These are phyloP conservation scores for Megaceryle maxima DNA, from an alignment of 2,113 vertebrate species.

Conservation along the genomic window DNA sequence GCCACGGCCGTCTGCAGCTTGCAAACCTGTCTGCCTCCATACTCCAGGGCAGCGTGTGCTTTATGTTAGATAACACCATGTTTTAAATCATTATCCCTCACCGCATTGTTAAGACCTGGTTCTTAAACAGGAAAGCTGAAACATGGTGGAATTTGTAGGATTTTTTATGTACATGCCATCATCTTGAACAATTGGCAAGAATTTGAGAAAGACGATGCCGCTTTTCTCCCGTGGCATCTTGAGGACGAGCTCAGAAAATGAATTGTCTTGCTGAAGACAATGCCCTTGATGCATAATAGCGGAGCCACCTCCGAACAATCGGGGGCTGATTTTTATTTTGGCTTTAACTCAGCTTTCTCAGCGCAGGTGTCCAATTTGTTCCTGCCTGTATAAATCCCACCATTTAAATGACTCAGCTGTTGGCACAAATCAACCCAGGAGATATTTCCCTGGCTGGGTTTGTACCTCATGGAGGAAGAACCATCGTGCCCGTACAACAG, in stretches of 20 bases:
- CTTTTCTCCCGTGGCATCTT: background rate
- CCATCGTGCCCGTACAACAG: background rate
- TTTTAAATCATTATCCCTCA: background rate
- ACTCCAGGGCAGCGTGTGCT: background rate
- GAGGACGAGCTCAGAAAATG: background rate
- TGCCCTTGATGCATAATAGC: constrained; percentile 51
- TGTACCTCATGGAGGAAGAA: background rate
- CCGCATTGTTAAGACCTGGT: background rate
- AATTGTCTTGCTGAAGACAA: constrained; percentile 13
- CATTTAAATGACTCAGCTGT: constrained; percentile 47
- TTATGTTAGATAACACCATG: background rate
- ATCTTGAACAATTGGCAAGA: background rate
- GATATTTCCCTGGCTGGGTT: background rate
- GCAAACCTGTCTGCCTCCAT: background rate
- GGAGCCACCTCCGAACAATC: background rate
- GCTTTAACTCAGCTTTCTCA: constrained; percentile 19
- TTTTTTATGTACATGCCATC: background rate
- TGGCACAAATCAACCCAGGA: constrained; percentile 8
- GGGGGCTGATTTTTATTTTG: constrained; percentile 58
- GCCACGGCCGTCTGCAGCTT: fast-evolving
- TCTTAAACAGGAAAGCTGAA: background rate
- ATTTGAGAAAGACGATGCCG: background rate
- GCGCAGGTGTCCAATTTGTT: constrained; percentile 34
- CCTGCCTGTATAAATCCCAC: constrained; percentile 45
- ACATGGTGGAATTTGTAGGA: background rate